Evolutionary conservation across 2,888 invertebrate species (phyloP), one percentile per base, ranked within the genome.

Genomic region (Sicus ferrugineus): DNA sequence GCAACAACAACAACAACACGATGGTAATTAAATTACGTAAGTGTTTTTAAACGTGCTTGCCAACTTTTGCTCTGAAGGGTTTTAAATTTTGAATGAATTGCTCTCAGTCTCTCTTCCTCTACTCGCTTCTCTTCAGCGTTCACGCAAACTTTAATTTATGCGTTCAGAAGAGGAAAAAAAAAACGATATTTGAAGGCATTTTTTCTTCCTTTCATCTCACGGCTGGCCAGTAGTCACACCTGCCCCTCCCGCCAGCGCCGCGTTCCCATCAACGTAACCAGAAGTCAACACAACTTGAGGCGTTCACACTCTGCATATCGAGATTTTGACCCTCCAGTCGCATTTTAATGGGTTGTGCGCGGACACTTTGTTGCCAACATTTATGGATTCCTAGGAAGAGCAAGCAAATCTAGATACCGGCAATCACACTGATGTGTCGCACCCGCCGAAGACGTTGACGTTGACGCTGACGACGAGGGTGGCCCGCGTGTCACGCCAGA

Each of bases 341-440:
- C 28, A 19, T 50, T 64, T 50, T 50, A 64, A 64, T 64, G 64
- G 64, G 21, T 9, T 21, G 38, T 21, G 28, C 23, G 23, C 34
- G 19, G 50, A 31, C 23, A 52, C 64, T 50, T 52, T 64, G 64
- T 52, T 64, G 64, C 31, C 64, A 31, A 19, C 52, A 16, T 42
- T 23, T 61, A 34, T 23, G n/a, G 52, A 52, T 34, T 65, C 54
- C 52, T 52, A 65, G 54, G 52, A 65, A 65, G 52, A 38, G 23
- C 63, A 14, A 6, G 26, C 42, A 14, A 42, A 56, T 56, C 42
- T 42, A 26, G 16, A 54, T 26, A 14, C 16, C 9, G 28, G 28
- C 5, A 42, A 61, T 61, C 61, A 56, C 26, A 30, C n/a, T n/a
- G 56, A 30, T 30, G 56, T 30, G 19, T 14, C 28, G 56, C 14